Percentiles rank a stretch among this genome's conserved stretches.
These are phyloP conservation scores for Alfaro cultratus DNA, from an alignment of 2,797 vertebrate species.

Conservation along the genomic window DNA sequence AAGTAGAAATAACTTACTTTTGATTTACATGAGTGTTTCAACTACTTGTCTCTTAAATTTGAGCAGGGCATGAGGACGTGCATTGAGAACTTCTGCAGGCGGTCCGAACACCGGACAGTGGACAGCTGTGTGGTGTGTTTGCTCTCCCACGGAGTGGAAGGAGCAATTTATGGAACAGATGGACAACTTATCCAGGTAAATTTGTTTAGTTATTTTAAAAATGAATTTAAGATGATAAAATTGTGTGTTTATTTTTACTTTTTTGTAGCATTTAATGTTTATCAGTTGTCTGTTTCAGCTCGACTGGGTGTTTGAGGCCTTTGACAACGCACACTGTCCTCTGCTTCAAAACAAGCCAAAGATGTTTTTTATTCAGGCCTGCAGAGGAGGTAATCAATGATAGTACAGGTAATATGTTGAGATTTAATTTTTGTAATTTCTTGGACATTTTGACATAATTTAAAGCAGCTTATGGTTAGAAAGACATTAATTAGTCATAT, in stretches of 20 bases:
- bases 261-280: conserved; percentile 1
- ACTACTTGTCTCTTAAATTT: not conserved
- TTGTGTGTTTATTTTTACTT: conserved; percentile 6
- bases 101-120: conserved; percentile 76
- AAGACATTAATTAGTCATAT: not conserved
- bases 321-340: conserved; percentile 93
- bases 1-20: not conserved
- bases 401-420: not conserved
- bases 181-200: conserved; percentile 89
- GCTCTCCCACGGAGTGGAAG: conserved; percentile 95
- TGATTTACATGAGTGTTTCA: not conserved
- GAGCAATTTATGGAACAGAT: conserved; percentile 91
- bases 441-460: not conserved
- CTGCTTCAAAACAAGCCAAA: conserved; percentile 98
- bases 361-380: conserved; percentile 98
- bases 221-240: not conserved
- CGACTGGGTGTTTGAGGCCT: conserved; percentile 91
- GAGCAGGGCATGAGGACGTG: conserved; percentile 86
- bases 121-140: conserved; percentile 92
- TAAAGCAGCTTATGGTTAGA: not conserved
- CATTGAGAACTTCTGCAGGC: conserved; percentile 84
- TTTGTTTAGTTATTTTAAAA: not conserved
- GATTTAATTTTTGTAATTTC: not conserved
- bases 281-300: conserved; percentile 78
- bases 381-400: conserved; percentile 89